Percentiles rank a stretch among this genome's conserved stretches.
Evolutionary conservation across 2,888 invertebrate genomes (phyloP).

Genomic region (Ophion slaviceki): DNA sequence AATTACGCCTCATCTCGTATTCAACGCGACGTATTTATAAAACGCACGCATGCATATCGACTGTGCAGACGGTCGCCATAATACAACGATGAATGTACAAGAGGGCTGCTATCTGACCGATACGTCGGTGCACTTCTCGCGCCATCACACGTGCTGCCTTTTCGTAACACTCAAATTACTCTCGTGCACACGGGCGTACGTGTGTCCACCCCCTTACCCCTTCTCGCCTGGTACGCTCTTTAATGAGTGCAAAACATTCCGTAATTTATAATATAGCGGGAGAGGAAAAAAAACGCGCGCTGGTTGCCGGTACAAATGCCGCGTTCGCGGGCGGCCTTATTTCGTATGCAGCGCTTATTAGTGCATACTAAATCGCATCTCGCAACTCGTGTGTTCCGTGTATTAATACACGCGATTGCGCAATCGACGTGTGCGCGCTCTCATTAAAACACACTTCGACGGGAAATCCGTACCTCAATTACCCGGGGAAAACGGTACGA

Average conservation of each 20-base stretch:
- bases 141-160: slow-evolving; percentile 38
- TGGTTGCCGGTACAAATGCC: slow-evolving; percentile 20
- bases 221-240: slow-evolving; percentile 1
- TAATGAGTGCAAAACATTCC: slow-evolving; percentile 33
- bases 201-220: neutral
- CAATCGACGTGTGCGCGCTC: neutral
- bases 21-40: slow-evolving; percentile 28
- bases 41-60: slow-evolving; percentile 11
- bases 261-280: slow-evolving; percentile 24
- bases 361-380: slow-evolving; percentile 38
- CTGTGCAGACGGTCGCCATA: slow-evolving; percentile 20
- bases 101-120: slow-evolving; percentile 37
- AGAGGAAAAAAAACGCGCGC: slow-evolving; percentile 9
- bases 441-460: neutral
- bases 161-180: slow-evolving; percentile 59
- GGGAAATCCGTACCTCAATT: slow-evolving; percentile 21
- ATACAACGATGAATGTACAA: slow-evolving; percentile 54
- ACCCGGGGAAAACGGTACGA: neutral
- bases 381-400: slow-evolving; percentile 22
- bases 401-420: slow-evolving; percentile 34
- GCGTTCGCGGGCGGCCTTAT: slow-evolving; percentile 30
- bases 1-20: slow-evolving; percentile 35
- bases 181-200: neutral
- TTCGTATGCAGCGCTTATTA: slow-evolving; percentile 42
- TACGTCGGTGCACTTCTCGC: slow-evolving; percentile 12